Percentiles rank a stretch among this genome's conserved stretches.
phyloP scores from a whole-genome alignment of 1,140 invertebrate species.

The Drosophila trapezifrons region DNA sequence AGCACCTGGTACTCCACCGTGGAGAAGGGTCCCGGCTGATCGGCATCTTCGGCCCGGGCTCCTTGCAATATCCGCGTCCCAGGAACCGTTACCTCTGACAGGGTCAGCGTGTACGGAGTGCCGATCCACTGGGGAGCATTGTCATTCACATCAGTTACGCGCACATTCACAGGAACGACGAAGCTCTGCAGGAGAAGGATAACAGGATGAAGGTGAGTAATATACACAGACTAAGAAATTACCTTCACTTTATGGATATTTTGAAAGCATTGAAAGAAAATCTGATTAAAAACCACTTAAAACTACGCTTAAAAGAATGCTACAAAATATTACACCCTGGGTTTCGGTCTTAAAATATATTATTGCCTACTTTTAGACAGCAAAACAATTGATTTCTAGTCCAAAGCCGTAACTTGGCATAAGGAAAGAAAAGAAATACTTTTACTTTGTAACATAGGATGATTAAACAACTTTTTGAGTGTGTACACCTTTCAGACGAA shows the following conservation, averaged over 20 bases:
- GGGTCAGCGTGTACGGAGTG: conserved; percentile 91
- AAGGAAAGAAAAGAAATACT: too few relatives aligned
- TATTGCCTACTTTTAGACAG: too few relatives aligned
- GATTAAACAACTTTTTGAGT: conserved; percentile 9
- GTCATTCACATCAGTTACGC: conserved; percentile 96
- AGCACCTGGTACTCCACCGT: conserved; percentile 94
- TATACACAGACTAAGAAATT: background rate
- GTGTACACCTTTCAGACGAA: conserved; percentile 52
- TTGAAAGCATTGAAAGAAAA: too few relatives aligned
- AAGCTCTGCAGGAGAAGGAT: conserved; percentile 87
- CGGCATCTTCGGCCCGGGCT: conserved; percentile 91
- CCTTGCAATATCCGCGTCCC: conserved; percentile 91
- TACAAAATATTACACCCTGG: too few relatives aligned
- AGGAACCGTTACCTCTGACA: conserved; percentile 93
- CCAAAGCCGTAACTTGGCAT: too few relatives aligned
- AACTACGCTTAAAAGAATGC: too few relatives aligned
- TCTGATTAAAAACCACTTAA: too few relatives aligned
- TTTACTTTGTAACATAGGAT: background rate
- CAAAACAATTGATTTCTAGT: too few relatives aligned
- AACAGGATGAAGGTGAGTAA: background rate
- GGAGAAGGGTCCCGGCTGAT: conserved; percentile 95
- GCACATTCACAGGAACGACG: conserved; percentile 94
- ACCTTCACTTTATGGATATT: background rate
- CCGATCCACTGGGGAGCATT: conserved; percentile 93
- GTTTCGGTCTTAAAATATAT: too few relatives aligned